phyloP scores from a whole-genome alignment of 2,888 invertebrate species.

The Rambutsinella grinnellia region DNA sequence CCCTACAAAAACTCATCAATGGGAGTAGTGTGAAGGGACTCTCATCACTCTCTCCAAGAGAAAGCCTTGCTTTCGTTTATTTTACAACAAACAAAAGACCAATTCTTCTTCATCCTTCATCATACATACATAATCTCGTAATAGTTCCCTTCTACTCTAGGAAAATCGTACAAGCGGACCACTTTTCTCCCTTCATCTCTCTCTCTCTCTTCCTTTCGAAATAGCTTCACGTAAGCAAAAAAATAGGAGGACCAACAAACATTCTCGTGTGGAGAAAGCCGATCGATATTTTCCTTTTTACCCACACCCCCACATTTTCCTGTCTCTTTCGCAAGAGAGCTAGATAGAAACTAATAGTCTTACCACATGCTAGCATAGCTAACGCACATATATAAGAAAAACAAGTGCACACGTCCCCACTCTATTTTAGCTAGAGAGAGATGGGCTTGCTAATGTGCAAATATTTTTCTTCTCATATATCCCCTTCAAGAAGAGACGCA shows the following conservation, averaged over 20 bases:
- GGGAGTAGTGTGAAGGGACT: too few relatives aligned
- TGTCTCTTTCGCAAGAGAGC: constrained; percentile 1
- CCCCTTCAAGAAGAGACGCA: too few relatives aligned
- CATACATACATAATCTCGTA: neutral
- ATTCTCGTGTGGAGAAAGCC: constrained; percentile 16
- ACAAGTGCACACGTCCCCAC: constrained; percentile 27
- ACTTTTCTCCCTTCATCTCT: neutral
- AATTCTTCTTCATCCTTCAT: neutral
- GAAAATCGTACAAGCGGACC: neutral
- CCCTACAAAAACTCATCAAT: too few relatives aligned
- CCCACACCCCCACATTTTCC: constrained; percentile 55
- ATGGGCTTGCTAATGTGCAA: constrained; percentile 5
- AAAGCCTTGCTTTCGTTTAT: neutral
- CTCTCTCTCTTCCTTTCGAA: neutral
- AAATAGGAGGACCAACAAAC: constrained; percentile 1
- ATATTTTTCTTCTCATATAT: constrained; percentile 5
- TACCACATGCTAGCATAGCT: constrained; percentile 47
- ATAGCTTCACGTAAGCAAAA: neutral
- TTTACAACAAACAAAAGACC: neutral
- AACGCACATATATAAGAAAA: constrained; percentile 30
- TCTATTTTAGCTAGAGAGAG: constrained; percentile 19
- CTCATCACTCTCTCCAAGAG: neutral
- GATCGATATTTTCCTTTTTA: constrained; percentile 50
- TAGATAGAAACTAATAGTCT: constrained; percentile 45
- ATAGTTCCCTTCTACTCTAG: neutral